Conservation (phyloP, 1,140 invertebrate species). For the Zophobas morio region DNA sequence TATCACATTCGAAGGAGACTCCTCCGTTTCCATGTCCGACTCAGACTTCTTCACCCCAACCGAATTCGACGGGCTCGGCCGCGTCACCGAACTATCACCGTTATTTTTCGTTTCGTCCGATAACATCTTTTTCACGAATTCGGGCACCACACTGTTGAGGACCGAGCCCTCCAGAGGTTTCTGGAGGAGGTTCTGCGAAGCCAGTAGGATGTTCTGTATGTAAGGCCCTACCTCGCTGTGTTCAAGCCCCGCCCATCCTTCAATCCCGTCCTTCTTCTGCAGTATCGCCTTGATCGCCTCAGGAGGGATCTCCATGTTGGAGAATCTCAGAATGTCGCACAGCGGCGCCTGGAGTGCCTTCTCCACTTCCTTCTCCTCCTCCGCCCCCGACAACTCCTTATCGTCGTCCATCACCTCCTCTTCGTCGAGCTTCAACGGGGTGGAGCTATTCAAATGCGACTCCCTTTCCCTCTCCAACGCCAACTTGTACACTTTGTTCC, state of each 20-base stretch:
- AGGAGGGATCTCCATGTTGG: conserved; percentile 70
- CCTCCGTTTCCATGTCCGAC: conserved; percentile 66
- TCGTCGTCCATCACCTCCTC: conserved; percentile 69
- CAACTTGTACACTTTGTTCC: conserved; percentile 95
- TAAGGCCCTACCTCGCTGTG: conserved; percentile 73
- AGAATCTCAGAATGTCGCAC: conserved; percentile 68
- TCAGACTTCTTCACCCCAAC: conserved; percentile 62
- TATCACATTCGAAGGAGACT: conserved; percentile 78
- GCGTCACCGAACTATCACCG: conserved; percentile 60
- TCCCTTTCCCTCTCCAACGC: conserved; percentile 80
- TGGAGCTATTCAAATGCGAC: conserved; percentile 70
- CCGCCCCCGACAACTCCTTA: conserved; percentile 75
- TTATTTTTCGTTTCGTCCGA: conserved; percentile 69
- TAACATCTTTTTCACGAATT: conserved; percentile 74
- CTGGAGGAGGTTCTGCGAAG: conserved; percentile 58
- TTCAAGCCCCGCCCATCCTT: conserved; percentile 70
- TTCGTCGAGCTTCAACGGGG: conserved; percentile 65
- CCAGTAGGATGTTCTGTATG: conserved; percentile 67
- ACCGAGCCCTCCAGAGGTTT: conserved; percentile 58
- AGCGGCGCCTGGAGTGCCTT: conserved; percentile 71
- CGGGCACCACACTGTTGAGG: conserved; percentile 69
- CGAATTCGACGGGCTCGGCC: conserved; percentile 67
- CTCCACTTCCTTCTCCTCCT: conserved; percentile 77
- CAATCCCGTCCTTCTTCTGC: conserved; percentile 69
- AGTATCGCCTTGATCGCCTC: conserved; percentile 75